Evolutionary conservation across 2,113 vertebrate species (phyloP).

Genomic region (Strix aluco): DNA sequence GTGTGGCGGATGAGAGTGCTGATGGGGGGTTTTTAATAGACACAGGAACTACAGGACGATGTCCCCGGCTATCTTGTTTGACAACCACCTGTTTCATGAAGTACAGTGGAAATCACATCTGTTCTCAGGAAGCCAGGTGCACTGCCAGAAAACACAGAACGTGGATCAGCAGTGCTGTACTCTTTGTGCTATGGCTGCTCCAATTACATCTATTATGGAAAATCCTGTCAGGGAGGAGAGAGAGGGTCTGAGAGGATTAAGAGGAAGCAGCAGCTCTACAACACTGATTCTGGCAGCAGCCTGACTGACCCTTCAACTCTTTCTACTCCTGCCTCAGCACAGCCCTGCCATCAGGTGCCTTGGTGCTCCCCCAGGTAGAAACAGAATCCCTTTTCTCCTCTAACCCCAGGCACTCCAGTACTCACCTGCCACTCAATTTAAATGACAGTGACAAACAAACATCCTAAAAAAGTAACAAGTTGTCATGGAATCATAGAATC

Average conservation of each 20-base stretch:
- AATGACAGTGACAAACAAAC: background rate
- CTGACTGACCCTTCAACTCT: background rate
- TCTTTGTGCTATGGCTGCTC: background rate
- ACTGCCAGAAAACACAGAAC: background rate
- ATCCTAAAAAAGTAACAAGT: background rate
- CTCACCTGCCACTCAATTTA: background rate
- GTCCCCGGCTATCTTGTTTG: background rate
- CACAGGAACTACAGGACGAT: background rate
- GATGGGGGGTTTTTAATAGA: background rate
- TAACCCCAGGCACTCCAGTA: background rate
- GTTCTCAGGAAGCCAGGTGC: conserved; percentile 13
- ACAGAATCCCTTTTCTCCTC: background rate
- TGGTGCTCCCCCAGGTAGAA: background rate
- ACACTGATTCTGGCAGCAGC: background rate
- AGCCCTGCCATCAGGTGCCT: background rate
- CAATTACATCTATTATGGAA: background rate
- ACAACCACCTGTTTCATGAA: background rate
- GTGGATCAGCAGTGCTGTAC: background rate
- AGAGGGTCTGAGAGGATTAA: background rate
- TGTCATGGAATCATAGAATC: background rate
- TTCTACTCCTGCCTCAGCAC: background rate
- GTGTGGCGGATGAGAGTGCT: background rate
- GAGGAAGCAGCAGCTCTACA: background rate
- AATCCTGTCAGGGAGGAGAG: background rate
- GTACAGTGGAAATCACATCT: background rate